Percentiles rank a stretch among this genome's conserved stretches.
Conservation (phyloP, 1,140 invertebrate species). For the Drosophila arizonae region DNA sequence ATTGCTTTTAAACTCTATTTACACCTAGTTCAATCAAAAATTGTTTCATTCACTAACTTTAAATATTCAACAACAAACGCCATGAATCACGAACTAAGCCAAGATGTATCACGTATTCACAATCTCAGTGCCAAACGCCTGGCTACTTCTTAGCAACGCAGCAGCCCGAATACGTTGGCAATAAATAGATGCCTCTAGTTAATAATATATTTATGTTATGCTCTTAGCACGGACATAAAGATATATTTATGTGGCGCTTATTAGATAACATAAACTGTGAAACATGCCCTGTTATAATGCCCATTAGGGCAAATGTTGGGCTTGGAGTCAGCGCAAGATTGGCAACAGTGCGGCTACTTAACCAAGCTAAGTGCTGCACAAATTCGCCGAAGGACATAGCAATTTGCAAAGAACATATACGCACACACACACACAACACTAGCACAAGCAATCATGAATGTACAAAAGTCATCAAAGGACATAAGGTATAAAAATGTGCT, state of each 20-base stretch:
- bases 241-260: slow-evolving; percentile 51
- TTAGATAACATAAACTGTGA: slow-evolving; percentile 68
- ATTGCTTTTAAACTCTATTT: too few species aligned
- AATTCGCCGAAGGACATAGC: slow-evolving; percentile 58
- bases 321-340: slow-evolving; percentile 12
- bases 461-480: slow-evolving; percentile 24
- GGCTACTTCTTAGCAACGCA: too few species aligned
- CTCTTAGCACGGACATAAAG: slow-evolving; percentile 54
- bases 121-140: too few species aligned
- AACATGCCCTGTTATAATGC: slow-evolving; percentile 39
- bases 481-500: slow-evolving; percentile 30
- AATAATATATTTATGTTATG: slow-evolving; percentile 55
- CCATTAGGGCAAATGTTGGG: slow-evolving; percentile 24
- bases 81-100: too few species aligned
- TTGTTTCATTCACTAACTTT: too few species aligned
- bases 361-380: slow-evolving; percentile 66
- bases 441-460: background rate
- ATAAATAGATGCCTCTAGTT: slow-evolving; percentile 34
- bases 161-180: slow-evolving; percentile 23
- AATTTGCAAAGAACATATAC: slow-evolving; percentile 17
- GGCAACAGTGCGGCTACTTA: slow-evolving; percentile 59
- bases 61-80: too few species aligned
- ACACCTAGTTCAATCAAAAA: too few species aligned
- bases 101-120: too few species aligned
- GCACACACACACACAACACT: too few species aligned